Evolutionary conservation across 2,797 vertebrate species (phyloP).

Genomic region (Pipistrellus kuhlii): DNA sequence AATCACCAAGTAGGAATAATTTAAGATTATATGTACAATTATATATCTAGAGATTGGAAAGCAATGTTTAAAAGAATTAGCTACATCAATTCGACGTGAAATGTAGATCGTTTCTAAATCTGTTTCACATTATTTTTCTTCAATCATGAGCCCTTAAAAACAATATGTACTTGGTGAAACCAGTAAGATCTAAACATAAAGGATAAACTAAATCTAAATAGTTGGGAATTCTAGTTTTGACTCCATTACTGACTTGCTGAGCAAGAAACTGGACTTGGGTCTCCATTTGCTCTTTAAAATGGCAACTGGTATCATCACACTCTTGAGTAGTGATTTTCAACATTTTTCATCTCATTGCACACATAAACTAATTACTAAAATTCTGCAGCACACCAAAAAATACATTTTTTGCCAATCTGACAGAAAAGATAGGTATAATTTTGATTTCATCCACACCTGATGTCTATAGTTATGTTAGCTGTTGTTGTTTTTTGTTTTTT

Average conservation of each 20-base stretch:
- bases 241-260: background rate
- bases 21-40: background rate
- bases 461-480: background rate
- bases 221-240: background rate
- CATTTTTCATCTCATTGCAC: background rate
- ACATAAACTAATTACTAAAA: background rate
- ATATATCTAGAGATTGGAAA: background rate
- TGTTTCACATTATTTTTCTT: constrained; percentile 34
- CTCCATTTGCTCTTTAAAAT: background rate
- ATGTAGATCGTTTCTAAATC: constrained; percentile 5
- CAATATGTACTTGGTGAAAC: background rate
- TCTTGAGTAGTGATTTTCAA: background rate
- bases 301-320: background rate
- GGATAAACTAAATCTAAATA: background rate
- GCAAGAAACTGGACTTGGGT: background rate
- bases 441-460: background rate
- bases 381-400: background rate
- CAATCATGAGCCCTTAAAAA: background rate
- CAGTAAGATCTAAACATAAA: background rate
- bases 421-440: background rate
- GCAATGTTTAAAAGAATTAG: constrained; percentile 49
- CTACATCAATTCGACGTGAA: background rate
- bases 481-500: background rate
- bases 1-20: background rate
- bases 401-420: background rate